These are phyloP conservation scores for Tichodroma muraria DNA, from an alignment of 2,113 vertebrate genomes.

Conservation along the genomic window DNA sequence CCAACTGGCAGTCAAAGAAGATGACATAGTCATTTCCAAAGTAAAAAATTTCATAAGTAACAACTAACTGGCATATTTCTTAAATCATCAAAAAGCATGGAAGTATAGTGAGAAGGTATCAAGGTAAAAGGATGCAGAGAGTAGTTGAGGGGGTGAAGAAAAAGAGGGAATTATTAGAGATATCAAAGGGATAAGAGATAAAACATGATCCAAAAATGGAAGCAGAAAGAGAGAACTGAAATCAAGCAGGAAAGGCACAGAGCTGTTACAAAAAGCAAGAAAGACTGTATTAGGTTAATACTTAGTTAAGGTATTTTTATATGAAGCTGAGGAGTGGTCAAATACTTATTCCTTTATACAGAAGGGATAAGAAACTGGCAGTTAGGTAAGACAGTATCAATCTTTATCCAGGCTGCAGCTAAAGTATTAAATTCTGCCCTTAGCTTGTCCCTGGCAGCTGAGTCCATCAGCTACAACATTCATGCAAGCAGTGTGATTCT, in stretches of 20 bases:
- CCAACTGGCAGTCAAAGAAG: neutral
- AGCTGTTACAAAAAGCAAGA: neutral
- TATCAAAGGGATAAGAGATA: constrained; percentile 31
- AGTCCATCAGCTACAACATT: neutral
- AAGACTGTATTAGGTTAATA: constrained; percentile 23
- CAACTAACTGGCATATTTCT: neutral
- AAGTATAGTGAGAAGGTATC: neutral
- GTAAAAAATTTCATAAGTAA: neutral
- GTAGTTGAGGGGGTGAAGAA: neutral
- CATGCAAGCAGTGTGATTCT: neutral
- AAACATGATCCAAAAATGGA: constrained; percentile 44
- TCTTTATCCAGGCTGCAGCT: constrained; percentile 1
- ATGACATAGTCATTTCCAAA: neutral
- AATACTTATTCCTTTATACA: neutral
- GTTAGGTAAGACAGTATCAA: neutral
- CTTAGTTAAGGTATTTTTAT: neutral
- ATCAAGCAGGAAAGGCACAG: constrained; percentile 26
- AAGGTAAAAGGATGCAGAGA: neutral
- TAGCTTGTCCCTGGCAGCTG: neutral
- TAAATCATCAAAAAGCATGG: neutral
- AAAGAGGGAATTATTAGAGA: constrained; percentile 16
- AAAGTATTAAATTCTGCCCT: neutral
- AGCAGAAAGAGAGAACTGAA: neutral
- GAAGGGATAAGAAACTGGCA: neutral
- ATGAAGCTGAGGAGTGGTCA: neutral